A percentile compares a stretch with the other conserved stretches of the same genome.
Evolutionary conservation across 2,888 invertebrate genomes (phyloP).

Genomic region (Sarcophaga rosellei): DNA sequence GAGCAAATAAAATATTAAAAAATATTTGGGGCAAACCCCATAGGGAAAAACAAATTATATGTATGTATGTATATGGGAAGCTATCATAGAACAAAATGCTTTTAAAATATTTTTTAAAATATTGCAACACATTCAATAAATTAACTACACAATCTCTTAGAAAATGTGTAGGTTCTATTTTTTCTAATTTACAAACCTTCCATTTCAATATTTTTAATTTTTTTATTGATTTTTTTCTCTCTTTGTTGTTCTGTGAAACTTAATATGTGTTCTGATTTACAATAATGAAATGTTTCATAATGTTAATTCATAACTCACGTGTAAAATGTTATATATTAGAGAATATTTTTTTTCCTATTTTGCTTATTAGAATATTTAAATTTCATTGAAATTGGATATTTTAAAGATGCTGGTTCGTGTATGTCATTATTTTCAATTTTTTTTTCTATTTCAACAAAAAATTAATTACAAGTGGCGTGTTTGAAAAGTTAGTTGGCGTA

Average conservation of each 20-base stretch:
- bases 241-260: not conserved
- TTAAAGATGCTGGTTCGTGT: slow-evolving; percentile 48
- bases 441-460: not conserved
- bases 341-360: not conserved
- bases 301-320: slow-evolving; percentile 55
- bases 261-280: not conserved
- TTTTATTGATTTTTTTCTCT: not conserved
- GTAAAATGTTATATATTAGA: slow-evolving; percentile 17
- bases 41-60: too few species aligned
- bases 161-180: not conserved
- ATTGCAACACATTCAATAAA: not conserved
- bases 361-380: slow-evolving; percentile 15
- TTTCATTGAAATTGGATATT: slow-evolving; percentile 57
- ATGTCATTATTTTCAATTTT: too few species aligned
- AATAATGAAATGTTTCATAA: not conserved
- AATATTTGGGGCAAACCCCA: too few species aligned
- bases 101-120: too few species aligned
- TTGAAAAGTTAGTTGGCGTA: too few species aligned
- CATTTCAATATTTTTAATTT: not conserved
- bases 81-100: too few species aligned
- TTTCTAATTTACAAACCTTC: not conserved
- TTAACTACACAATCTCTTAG: not conserved
- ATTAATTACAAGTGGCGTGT: too few species aligned
- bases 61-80: too few species aligned
- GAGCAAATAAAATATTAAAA: not conserved